Conservation (phyloP, 2,113 vertebrate genomes). For the Onychostruthus taczanowskii region DNA sequence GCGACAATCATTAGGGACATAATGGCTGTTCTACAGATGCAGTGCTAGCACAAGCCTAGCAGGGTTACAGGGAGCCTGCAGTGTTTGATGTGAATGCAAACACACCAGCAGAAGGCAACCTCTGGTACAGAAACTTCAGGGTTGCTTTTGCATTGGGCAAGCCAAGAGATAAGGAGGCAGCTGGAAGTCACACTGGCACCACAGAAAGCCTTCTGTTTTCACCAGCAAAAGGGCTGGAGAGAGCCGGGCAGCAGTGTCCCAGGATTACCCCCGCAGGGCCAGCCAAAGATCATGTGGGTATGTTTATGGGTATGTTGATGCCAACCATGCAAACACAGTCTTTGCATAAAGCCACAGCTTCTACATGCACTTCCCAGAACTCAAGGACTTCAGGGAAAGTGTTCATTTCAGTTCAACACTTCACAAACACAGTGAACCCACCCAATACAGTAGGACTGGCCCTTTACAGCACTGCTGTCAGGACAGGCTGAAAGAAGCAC, state of each 20-base stretch:
- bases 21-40: background rate
- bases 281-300: background rate
- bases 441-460: fast-evolving
- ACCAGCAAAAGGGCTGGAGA: background rate
- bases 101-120: background rate
- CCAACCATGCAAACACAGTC: background rate
- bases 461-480: background rate
- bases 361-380: background rate
- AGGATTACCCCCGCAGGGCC: background rate
- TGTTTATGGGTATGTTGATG: background rate
- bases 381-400: background rate
- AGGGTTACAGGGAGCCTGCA: background rate
- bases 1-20: background rate
- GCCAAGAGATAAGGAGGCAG: background rate
- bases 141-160: background rate
- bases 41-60: background rate
- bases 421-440: background rate
- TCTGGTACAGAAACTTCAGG: background rate
- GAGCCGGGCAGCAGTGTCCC: background rate
- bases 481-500: background rate
- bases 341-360: background rate
- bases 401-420: background rate
- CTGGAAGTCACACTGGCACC: background rate
- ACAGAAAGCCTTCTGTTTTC: background rate
- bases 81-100: background rate